phyloP scores from a whole-genome alignment of 2,113 vertebrate genomes.

The Cheirogaleus medius region DNA sequence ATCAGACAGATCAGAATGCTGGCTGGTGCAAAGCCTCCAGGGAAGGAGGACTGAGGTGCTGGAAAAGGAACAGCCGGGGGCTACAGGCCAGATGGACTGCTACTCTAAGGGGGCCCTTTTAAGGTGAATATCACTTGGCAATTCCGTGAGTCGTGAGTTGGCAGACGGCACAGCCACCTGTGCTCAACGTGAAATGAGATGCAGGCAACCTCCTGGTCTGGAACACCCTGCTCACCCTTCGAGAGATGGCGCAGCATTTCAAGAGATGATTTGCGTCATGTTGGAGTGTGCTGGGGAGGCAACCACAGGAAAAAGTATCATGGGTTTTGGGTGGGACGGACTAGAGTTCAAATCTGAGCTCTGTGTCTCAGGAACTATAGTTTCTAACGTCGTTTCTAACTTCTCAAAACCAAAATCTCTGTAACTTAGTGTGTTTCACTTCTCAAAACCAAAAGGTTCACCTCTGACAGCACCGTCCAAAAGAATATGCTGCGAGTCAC shows the following conservation, averaged over 20 bases:
- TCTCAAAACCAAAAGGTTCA: neutral
- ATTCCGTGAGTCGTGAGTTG: constrained; percentile 30
- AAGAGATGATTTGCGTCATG: neutral
- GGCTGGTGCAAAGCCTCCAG: neutral
- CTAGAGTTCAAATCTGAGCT: neutral
- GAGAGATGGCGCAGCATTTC: neutral
- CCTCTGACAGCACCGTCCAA: accelerated
- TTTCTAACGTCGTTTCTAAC: neutral
- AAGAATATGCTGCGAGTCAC: accelerated
- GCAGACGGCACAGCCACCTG: constrained; percentile 63
- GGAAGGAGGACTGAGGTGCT: neutral
- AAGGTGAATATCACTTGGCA: constrained; percentile 66
- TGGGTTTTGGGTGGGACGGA: neutral
- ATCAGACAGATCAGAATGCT: neutral
- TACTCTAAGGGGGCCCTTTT: constrained; percentile 48
- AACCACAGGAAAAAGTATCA: accelerated
- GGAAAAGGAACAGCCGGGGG: neutral
- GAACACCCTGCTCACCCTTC: constrained; percentile 4
- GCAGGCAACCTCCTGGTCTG: constrained; percentile 55
- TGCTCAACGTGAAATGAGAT: constrained; percentile 56
- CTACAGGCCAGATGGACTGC: constrained; percentile 57
- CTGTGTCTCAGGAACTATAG: neutral
- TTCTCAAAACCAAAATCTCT: neutral
- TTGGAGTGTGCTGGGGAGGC: neutral
- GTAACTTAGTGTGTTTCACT: neutral